These are phyloP conservation scores for Amphimallon solstitiale DNA, from an alignment of 2,888 invertebrate genomes.

Conservation along the genomic window DNA sequence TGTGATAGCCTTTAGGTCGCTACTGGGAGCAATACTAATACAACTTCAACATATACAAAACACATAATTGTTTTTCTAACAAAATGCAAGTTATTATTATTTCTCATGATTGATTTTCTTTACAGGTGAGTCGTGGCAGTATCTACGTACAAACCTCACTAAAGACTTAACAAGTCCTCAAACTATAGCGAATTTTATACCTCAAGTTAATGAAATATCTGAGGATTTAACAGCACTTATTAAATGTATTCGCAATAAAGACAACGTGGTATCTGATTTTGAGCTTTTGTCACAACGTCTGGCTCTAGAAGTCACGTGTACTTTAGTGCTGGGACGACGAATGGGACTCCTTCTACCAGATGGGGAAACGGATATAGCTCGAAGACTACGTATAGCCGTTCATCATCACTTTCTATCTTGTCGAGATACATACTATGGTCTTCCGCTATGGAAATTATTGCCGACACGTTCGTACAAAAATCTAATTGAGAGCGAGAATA, in stretches of 20 bases:
- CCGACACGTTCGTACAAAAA: slow-evolving; percentile 77
- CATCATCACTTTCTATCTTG: slow-evolving; percentile 81
- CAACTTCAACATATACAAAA: too few relatives aligned
- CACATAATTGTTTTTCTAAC: too few relatives aligned
- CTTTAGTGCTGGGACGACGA: slow-evolving; percentile 80
- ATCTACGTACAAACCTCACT: slow-evolving; percentile 77
- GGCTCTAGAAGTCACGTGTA: slow-evolving; percentile 84
- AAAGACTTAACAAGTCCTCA: slow-evolving; percentile 79
- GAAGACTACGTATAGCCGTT: slow-evolving; percentile 76
- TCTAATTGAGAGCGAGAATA: slow-evolving; percentile 79
- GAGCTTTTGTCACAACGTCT: slow-evolving; percentile 80
- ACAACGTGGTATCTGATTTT: slow-evolving; percentile 69
- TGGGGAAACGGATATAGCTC: slow-evolving; percentile 65
- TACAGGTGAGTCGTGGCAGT: slow-evolving; percentile 82
- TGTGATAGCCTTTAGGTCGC: too few relatives aligned
- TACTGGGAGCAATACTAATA: too few relatives aligned
- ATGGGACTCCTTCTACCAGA: slow-evolving; percentile 74
- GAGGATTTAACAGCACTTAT: slow-evolving; percentile 81
- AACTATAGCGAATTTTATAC: slow-evolving; percentile 79
- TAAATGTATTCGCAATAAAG: slow-evolving; percentile 65
- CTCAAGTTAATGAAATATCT: slow-evolving; percentile 78
- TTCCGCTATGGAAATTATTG: slow-evolving; percentile 84
- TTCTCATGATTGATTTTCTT: neutral
- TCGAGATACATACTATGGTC: slow-evolving; percentile 83
- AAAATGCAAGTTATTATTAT: too few relatives aligned